Percentiles rank a stretch among this genome's conserved stretches.
phyloP scores from a whole-genome alignment of 2,888 invertebrate genomes.

The Amphipoea lucens region DNA sequence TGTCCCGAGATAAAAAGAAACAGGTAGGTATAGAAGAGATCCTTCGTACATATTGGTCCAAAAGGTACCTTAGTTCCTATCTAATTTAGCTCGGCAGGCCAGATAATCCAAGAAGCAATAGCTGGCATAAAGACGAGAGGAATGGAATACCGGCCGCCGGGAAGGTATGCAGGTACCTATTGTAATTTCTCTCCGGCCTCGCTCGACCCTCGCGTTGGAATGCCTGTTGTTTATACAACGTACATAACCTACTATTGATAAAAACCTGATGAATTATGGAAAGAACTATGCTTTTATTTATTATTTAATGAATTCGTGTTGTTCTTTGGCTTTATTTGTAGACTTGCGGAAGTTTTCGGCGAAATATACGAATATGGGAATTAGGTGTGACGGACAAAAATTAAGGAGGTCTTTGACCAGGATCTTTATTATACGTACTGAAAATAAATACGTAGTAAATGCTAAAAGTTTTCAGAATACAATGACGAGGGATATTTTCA shows the following conservation, averaged over 20 bases:
- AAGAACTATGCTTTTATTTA: conserved; percentile 32
- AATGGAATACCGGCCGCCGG: conserved; percentile 65
- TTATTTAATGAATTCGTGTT: conserved; percentile 32
- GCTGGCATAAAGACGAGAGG: conserved; percentile 69
- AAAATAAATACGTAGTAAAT: neutral
- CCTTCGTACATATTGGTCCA: conserved; percentile 50
- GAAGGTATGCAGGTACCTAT: conserved; percentile 68
- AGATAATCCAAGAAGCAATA: conserved; percentile 69
- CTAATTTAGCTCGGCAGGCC: conserved; percentile 62
- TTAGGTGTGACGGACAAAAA: neutral
- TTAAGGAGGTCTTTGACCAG: neutral
- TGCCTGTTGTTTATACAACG: conserved; percentile 67
- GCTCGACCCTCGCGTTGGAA: conserved; percentile 65
- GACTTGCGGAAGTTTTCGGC: neutral
- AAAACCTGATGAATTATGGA: conserved; percentile 62
- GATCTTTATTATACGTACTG: neutral
- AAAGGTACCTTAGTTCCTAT: conserved; percentile 50
- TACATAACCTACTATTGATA: conserved; percentile 63
- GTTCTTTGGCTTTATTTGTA: conserved; percentile 11
- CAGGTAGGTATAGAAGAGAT: conserved; percentile 34
- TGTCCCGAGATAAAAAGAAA: conserved; percentile 42
- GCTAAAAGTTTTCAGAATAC: neutral
- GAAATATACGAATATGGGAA: conserved; percentile 1
- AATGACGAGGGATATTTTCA: neutral
- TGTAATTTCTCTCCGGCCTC: conserved; percentile 65